Evolutionary conservation across 1,140 invertebrate genomes (phyloP).

Genomic region (Trachelipus rathkii): DNA sequence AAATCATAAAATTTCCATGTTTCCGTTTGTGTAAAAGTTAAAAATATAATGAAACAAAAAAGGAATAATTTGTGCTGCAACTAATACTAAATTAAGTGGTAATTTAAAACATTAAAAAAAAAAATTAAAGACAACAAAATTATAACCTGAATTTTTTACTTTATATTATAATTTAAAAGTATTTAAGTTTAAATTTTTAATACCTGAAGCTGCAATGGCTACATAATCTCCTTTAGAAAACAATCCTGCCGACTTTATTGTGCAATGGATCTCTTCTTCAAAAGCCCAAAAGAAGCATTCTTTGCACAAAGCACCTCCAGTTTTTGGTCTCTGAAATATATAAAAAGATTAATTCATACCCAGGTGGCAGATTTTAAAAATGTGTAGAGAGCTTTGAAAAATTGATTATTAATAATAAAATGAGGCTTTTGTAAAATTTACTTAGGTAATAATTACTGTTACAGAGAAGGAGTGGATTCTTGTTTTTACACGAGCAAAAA

Average conservation of each 20-base stretch:
- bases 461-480: too few relatives aligned
- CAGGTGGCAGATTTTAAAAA: conserved; percentile 20
- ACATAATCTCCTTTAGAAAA: conserved; percentile 83
- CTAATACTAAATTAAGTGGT: too few relatives aligned
- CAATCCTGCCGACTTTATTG: conserved; percentile 76
- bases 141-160: background rate
- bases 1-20: too few relatives aligned
- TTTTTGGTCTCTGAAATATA: conserved; percentile 71
- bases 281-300: conserved; percentile 92
- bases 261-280: conserved; percentile 94
- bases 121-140: background rate
- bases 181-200: background rate
- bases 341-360: conserved; percentile 19
- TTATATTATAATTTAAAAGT: background rate
- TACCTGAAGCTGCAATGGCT: conserved; percentile 70
- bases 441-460: too few relatives aligned
- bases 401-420: conserved; percentile 39
- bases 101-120: too few relatives aligned
- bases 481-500: too few relatives aligned
- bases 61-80: too few relatives aligned
- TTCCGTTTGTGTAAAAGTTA: too few relatives aligned
- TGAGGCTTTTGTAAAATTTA: background rate
- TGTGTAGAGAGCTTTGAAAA: background rate
- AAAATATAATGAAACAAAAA: too few relatives aligned
- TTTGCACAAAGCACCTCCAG: conserved; percentile 86